Evolutionary conservation across 1,140 invertebrate species (phyloP).

Genomic region (Dysdera silvatica): DNA sequence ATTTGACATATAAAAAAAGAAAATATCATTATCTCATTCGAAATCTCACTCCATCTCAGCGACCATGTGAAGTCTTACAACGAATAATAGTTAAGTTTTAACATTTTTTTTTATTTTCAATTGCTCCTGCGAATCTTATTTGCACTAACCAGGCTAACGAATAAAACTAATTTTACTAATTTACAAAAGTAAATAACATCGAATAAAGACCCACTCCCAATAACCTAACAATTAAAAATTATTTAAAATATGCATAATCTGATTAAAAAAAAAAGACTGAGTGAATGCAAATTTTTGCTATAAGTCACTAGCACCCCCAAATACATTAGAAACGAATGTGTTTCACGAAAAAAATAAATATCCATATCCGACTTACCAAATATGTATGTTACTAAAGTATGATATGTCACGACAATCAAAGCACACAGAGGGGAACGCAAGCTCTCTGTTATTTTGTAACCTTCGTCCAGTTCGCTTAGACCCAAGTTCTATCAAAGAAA

Average conservation of each 20-base stretch:
- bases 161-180: too few species aligned
- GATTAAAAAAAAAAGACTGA: neutral
- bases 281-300: neutral
- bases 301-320: neutral
- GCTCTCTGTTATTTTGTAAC: slow-evolving; percentile 59
- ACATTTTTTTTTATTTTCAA: too few species aligned
- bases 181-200: too few species aligned
- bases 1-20: too few species aligned
- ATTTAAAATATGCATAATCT: neutral
- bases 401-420: slow-evolving; percentile 71
- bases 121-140: too few species aligned
- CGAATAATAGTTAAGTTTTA: too few species aligned
- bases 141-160: too few species aligned
- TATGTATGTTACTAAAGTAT: slow-evolving; percentile 74
- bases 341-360: slow-evolving; percentile 3
- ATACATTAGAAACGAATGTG: neutral
- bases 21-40: too few species aligned
- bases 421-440: slow-evolving; percentile 76
- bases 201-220: neutral
- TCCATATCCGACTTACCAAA: slow-evolving; percentile 45
- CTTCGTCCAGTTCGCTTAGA: slow-evolving; percentile 62
- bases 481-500: slow-evolving; percentile 55
- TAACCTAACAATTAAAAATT: neutral
- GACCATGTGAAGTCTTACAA: too few species aligned
- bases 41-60: too few species aligned